Evolutionary conservation across 92 coral and sea anemone genomes (phyloP), one percentile per base, ranked within the genome.

Genomic region (Virgularia gustaviana): DNA sequence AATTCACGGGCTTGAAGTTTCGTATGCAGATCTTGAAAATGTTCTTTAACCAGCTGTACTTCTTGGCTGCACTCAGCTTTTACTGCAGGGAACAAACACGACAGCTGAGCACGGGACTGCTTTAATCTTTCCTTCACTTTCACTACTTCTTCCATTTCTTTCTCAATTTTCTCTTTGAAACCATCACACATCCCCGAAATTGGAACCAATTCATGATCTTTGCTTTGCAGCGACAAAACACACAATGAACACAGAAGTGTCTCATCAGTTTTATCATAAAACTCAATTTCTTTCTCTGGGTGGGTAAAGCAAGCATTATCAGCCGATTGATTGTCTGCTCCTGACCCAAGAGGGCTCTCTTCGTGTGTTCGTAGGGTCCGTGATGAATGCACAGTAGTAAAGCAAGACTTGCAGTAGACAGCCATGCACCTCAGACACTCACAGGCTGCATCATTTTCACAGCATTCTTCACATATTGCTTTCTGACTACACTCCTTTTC

Each of bases 161-260:
- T 36, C 39, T 87, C 81, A 27, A 92, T 63, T 51, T 84, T 85
- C 16, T 78, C 83, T 72, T 87, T 78, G 9, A 86, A 47, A 16
- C 53, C 84, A 2, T 74, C 71, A 43, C 88, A 78, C 83, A 92
- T 76, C 30, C 86, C 88, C 19, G 81, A 57, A 11, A 84, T 70
- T 0, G 99, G 96, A 6, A 87, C 87, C 23, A 89, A 57, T 16
- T 85, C 63, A 43, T 87, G 94, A 4, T 75, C 85, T 34, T 92
- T 88, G 42, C 83, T 70, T 27, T 87, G 88, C 9, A 90, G 90
- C 37, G 65, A 37, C 20, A 94, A 94, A 8, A 85, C 90, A 89
- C 99, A 94, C 65, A 86, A 91, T 42, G 96, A 83, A 75, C 99
- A 94, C 15, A 94, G 85, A 31, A 89, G 90, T 79, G 76, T 83